phyloP scores from a whole-genome alignment of 1,140 invertebrate species.

The Magallana angulata region DNA sequence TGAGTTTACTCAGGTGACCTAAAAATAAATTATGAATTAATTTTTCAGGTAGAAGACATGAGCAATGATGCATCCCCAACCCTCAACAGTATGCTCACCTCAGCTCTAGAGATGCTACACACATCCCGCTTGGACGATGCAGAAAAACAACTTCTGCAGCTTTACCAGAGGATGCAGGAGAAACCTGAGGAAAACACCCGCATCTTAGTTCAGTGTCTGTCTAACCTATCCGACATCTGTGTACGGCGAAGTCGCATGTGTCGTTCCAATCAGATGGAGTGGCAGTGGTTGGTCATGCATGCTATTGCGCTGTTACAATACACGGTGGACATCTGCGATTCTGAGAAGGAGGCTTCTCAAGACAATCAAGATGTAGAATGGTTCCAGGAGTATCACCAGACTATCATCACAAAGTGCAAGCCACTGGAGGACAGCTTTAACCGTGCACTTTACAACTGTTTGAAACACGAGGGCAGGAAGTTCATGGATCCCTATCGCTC shows the following conservation, averaged over 20 bases:
- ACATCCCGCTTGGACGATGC: slow-evolving; percentile 71
- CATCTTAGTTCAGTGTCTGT: slow-evolving; percentile 66
- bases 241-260: slow-evolving; percentile 70
- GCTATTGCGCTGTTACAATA: slow-evolving; percentile 72
- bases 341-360: slow-evolving; percentile 64
- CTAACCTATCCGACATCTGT: slow-evolving; percentile 74
- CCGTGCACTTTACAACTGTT: slow-evolving; percentile 72
- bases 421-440: slow-evolving; percentile 72
- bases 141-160: slow-evolving; percentile 68
- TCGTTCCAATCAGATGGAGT: slow-evolving; percentile 74
- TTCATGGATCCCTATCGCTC: slow-evolving; percentile 71
- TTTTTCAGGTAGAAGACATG: slow-evolving; percentile 47
- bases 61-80: slow-evolving; percentile 27
- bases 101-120: slow-evolving; percentile 67
- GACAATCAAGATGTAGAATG: slow-evolving; percentile 72
- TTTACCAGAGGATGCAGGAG: slow-evolving; percentile 69
- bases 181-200: slow-evolving; percentile 68
- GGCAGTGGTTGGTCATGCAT: slow-evolving; percentile 76
- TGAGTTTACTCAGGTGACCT: too few species aligned
- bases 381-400: slow-evolving; percentile 67
- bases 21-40: too few species aligned
- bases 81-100: slow-evolving; percentile 61
- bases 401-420: slow-evolving; percentile 64
- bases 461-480: slow-evolving; percentile 71
- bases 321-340: slow-evolving; percentile 69